A percentile compares a stretch with the other conserved stretches of the same genome.
phyloP scores from a whole-genome alignment of 2,888 invertebrate genomes.

The Lasius fuliginosus region DNA sequence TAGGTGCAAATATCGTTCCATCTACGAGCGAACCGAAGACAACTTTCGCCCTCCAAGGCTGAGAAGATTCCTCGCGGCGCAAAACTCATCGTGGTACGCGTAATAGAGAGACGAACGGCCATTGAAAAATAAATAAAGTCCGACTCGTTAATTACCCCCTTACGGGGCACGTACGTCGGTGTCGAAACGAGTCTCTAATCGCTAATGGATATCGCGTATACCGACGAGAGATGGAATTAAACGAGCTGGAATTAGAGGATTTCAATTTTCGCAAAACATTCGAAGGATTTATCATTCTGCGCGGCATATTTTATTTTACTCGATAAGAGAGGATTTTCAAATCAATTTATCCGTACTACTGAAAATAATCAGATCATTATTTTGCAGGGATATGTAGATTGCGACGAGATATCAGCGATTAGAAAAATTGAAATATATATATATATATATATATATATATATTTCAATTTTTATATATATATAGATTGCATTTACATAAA shows the following conservation, averaged over 20 bases:
- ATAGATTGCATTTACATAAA: background rate
- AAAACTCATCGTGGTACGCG: conserved; percentile 77
- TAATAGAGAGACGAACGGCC: conserved; percentile 74
- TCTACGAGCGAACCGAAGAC: conserved; percentile 78
- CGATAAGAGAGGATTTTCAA: background rate
- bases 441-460: too few species aligned
- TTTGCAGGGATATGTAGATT: background rate
- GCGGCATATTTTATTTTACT: background rate
- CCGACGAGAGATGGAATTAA: background rate
- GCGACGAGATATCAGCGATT: background rate
- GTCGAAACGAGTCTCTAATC: conserved; percentile 43
- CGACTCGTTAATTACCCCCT: conserved; percentile 68
- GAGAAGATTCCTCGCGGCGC: conserved; percentile 81
- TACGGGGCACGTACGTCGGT: conserved; percentile 45
- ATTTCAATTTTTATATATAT: too few species aligned
- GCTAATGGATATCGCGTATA: conserved; percentile 26
- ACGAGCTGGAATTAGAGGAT: background rate
- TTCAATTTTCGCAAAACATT: background rate
- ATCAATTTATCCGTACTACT: background rate
- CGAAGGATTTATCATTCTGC: background rate
- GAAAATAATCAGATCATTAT: background rate
- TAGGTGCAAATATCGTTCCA: conserved; percentile 79
- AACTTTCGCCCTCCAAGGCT: conserved; percentile 85
- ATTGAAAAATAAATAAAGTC: conserved; percentile 71
- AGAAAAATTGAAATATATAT: background rate